Evolutionary conservation across 2,888 invertebrate genomes (phyloP).

Genomic region (Melinaea marsaeus): DNA sequence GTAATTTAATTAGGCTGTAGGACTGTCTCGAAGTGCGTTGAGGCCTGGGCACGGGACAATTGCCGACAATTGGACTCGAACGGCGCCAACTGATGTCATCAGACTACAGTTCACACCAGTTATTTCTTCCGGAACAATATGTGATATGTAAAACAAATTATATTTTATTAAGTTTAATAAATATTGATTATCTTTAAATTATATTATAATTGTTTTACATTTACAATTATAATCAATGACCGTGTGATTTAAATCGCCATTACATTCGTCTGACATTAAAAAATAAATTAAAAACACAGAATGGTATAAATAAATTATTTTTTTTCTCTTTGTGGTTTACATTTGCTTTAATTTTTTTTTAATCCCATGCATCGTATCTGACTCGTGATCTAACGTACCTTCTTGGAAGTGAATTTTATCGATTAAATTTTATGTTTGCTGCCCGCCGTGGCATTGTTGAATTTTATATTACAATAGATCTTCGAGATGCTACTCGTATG

Average conservation of each 20-base stretch:
- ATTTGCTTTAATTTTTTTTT: slow-evolving; percentile 20
- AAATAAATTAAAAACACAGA: slow-evolving; percentile 18
- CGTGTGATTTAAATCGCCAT: not conserved
- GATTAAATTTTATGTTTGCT: slow-evolving; percentile 33
- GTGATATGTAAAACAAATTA: not conserved
- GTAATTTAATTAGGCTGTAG: slow-evolving; percentile 59
- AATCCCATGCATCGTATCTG: slow-evolving; percentile 37
- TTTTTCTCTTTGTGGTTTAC: slow-evolving; percentile 20
- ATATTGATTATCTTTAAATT: too few species aligned
- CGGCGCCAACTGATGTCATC: slow-evolving; percentile 74
- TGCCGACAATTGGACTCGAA: slow-evolving; percentile 66
- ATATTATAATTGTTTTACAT: too few species aligned
- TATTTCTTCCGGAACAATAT: not conserved
- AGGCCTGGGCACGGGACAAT: slow-evolving; percentile 56
- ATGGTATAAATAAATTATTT: not conserved
- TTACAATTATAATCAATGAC: too few species aligned
- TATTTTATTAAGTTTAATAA: too few species aligned
- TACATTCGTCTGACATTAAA: slow-evolving; percentile 9
- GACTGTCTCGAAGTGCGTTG: slow-evolving; percentile 14
- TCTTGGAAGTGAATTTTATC: slow-evolving; percentile 36
- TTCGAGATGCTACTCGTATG: not conserved
- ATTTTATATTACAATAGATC: slow-evolving; percentile 25
- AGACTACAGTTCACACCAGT: slow-evolving; percentile 13
- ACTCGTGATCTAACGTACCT: slow-evolving; percentile 39
- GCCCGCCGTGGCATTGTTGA: slow-evolving; percentile 24